Evolutionary conservation across 1,140 invertebrate genomes (phyloP).

Genomic region (Oedothorax gibbosus): DNA sequence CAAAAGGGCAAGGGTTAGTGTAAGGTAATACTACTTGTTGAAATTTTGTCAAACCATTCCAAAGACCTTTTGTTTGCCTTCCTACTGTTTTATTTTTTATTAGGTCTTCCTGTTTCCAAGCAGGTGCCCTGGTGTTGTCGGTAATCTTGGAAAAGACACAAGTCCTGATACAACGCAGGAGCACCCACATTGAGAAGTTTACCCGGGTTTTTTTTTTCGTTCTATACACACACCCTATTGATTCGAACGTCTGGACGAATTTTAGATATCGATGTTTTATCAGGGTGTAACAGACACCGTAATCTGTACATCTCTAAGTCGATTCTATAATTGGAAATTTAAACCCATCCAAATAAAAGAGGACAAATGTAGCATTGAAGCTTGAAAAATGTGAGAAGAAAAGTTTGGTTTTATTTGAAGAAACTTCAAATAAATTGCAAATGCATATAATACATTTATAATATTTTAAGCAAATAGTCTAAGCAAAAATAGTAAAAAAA

Average conservation of each 20-base stretch:
- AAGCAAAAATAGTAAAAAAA: no score
- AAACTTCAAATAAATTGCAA: no score
- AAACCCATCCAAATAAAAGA: neutral
- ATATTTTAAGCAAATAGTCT: no score
- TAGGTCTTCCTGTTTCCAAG: conserved; percentile 5
- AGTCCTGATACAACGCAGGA: conserved; percentile 32
- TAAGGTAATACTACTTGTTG: no score
- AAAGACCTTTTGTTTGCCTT: conserved; percentile 31
- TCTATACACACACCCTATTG: conserved; percentile 18
- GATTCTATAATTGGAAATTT: conserved; percentile 43
- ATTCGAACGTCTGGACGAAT: conserved; percentile 22
- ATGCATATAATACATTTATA: no score
- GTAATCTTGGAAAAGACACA: conserved; percentile 39
- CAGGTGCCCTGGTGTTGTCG: conserved; percentile 20
- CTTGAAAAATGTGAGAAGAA: no score
- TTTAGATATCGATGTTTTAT: conserved; percentile 50
- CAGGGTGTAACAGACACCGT: conserved; percentile 23
- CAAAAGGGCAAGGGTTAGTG: no score
- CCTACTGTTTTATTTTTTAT: conserved; percentile 44
- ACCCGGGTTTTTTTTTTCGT: neutral
- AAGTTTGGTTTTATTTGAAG: no score
- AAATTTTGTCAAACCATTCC: no score
- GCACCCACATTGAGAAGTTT: conserved; percentile 28
- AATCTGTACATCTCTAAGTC: conserved; percentile 22
- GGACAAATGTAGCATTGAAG: neutral